Conservation (phyloP, 2,113 vertebrate species). For the western clawed frog (Xenopus tropicalis) region DNA sequence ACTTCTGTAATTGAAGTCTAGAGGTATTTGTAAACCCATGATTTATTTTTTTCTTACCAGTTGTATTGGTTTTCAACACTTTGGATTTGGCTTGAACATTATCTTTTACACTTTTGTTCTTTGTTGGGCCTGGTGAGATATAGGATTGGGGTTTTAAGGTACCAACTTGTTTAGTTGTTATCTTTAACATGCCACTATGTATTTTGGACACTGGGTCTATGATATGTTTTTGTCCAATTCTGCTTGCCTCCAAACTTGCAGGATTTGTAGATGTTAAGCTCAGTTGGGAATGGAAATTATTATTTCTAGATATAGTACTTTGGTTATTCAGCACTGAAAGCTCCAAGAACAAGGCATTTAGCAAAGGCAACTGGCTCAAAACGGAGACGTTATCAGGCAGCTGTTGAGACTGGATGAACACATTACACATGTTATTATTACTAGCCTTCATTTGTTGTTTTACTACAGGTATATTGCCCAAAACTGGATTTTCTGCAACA, state of each 20-base stretch:
- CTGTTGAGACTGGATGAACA: background rate
- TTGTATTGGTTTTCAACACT: slow-evolving; percentile 36
- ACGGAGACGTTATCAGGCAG: slow-evolving; percentile 29
- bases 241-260: no score
- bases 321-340: slow-evolving; percentile 69
- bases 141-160: no score
- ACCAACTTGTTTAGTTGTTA: no score
- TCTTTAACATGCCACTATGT: no score
- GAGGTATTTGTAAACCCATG: slow-evolving; percentile 83
- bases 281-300: slow-evolving; percentile 53
- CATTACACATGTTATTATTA: background rate
- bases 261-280: no score
- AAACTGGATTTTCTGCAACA: background rate
- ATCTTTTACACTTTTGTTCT: no score
- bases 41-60: slow-evolving; percentile 60
- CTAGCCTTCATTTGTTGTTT: background rate
- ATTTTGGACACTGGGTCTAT: no score
- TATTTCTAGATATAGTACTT: slow-evolving; percentile 48
- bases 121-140: background rate
- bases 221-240: no score
- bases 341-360: slow-evolving; percentile 81
- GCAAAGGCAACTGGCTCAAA: slow-evolving; percentile 72
- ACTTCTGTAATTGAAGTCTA: slow-evolving; percentile 71
- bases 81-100: slow-evolving; percentile 18
- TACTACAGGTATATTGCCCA: background rate